Evolutionary conservation across 2,113 vertebrate genomes (phyloP), one percentile per base, ranked within the genome.

Genomic region (Ornithorhynchus anatinus): DNA sequence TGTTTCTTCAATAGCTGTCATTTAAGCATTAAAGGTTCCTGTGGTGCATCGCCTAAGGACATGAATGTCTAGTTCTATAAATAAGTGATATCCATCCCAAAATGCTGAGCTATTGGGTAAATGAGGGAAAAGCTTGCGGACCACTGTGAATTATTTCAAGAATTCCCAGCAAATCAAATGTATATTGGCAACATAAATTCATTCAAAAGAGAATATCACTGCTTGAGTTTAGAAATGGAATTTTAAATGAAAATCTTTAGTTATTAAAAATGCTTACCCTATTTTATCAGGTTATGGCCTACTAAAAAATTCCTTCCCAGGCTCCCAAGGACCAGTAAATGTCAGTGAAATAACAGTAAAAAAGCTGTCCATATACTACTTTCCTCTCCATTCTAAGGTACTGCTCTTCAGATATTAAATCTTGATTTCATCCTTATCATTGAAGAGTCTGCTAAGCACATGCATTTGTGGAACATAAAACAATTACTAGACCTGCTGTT

Each of bases 11-110:
- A 81, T 73, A 82, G 73, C 39, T 81, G 67, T 85, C 83, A 87
- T 83, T 91, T 88, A 82, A 92, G 83, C 64, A 66, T 82, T 72
- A 89, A 85, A 81, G 40, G 20, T 83, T 86, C 69, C 61, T 78
- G 27, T 69, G 65, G 63, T 80, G 29, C 9, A 64, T 58, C 78
- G 81, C 81, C 83, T 84, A 50, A 82, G 80, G 86, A 69, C 78
- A 89, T 42, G 43, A 76, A 80, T 84, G 86, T 84, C 65, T 79
- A 51, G 8, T 80, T 82, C 87, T 72, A 84, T 87, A 85, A 90
- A 89, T 90, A 90, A 90, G 78, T 88, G 2, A 86, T 88, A 67
- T 20, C 23, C 48, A 74, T 25, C 59, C 39, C 67, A 65, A 70
- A 73, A 13, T 76, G 69, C 79, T 75, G 32, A 75, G 84, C n/a